Evolutionary conservation across 2,888 invertebrate genomes (phyloP), one percentile per base, ranked within the genome.

Genomic region (Epsilonema sp.): DNA sequence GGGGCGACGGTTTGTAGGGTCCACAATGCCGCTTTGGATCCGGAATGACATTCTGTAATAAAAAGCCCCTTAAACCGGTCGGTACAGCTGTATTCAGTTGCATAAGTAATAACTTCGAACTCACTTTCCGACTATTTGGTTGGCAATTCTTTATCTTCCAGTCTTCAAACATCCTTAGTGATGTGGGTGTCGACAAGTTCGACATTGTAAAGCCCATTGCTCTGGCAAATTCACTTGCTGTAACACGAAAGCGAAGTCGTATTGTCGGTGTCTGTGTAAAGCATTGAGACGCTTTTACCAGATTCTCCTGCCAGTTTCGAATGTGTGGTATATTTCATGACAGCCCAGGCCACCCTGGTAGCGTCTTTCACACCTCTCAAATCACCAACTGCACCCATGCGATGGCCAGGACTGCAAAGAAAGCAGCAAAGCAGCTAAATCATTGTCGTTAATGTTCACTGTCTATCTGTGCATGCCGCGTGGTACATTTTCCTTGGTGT

Each of bases 41-140:
- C 16, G 97, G 97, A 24, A 60, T 57, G 0, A 97, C 92, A 71
- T 83, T 79, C 80, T 83, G 59, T 54, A 71, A 71, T n/a, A n/a
- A n/a, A n/a, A n/a, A n/a, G n/a, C n/a, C n/a, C n/a, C n/a, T n/a
- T n/a, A n/a, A n/a, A n/a, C n/a, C n/a, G n/a, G n/a, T n/a, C n/a
- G n/a, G n/a, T n/a, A n/a, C n/a, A n/a, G n/a, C n/a, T n/a, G n/a
- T n/a, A n/a, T n/a, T n/a, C n/a, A n/a, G n/a, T n/a, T n/a, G n/a
- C n/a, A n/a, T n/a, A n/a, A n/a, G n/a, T n/a, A n/a, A n/a, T n/a
- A n/a, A n/a, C n/a, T n/a, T n/a, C n/a, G n/a, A n/a, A n/a, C n/a
- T 22, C 19, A 70, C 85, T 70, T 73, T 74, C 86, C 97, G 86
- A 69, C 79, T 92, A 69, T 97, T 99, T 1, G 94, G 97, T 66